phyloP scores from a whole-genome alignment of 2,113 vertebrate genomes.

The Natator depressus region DNA sequence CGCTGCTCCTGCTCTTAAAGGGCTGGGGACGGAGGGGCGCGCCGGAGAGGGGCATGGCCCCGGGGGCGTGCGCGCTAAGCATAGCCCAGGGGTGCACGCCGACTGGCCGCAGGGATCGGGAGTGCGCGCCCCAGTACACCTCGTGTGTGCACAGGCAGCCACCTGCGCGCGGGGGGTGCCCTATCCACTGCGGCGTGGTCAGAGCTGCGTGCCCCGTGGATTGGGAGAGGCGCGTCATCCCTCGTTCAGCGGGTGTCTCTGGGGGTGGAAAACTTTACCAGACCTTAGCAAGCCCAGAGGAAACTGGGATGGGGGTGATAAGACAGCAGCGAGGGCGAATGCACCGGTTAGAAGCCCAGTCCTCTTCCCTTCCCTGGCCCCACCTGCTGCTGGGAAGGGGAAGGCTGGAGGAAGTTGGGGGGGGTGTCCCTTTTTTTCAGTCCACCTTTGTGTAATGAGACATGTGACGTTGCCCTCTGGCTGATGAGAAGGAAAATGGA shows the following conservation, averaged over 20 bases:
- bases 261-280: neutral
- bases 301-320: neutral
- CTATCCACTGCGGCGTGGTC: rapidly evolving
- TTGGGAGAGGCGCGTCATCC: too few species aligned
- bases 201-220: too few species aligned
- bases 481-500: neutral
- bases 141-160: rapidly evolving
- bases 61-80: rapidly evolving
- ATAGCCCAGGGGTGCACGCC: rapidly evolving
- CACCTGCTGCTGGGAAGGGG: neutral
- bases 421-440: too few species aligned
- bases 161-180: rapidly evolving
- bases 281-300: too few species aligned
- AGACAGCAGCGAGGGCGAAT: neutral
- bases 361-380: neutral
- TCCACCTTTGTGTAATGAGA: neutral
- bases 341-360: neutral
- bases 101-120: rapidly evolving
- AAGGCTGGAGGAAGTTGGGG: neutral
- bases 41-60: neutral
- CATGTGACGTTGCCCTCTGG: neutral
- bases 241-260: neutral
- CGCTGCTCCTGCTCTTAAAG: constrained; percentile 63
- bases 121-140: too few species aligned
- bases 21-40: neutral